These are phyloP conservation scores for Salminus brasiliensis DNA, from an alignment of 2,113 vertebrate species.

Conservation along the genomic window DNA sequence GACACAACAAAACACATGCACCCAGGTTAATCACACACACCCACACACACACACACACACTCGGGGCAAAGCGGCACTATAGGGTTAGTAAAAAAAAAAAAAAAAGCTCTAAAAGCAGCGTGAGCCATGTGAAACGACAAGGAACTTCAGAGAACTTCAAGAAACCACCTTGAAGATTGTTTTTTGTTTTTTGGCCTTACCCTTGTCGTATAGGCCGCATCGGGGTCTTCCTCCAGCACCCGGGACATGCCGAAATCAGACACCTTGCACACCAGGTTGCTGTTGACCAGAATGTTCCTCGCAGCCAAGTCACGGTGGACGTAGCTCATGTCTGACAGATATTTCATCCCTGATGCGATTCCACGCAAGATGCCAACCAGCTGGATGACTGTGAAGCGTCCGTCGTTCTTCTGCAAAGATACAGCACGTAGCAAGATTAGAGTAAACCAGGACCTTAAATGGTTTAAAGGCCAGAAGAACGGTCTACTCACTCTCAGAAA, in stretches of 20 bases:
- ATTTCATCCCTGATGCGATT: slow-evolving; percentile 98
- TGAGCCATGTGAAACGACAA: not conserved
- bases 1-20: slow-evolving; percentile 51
- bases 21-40: slow-evolving; percentile 55
- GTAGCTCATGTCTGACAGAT: slow-evolving; percentile 98
- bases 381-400: slow-evolving; percentile 96
- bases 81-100: not conserved
- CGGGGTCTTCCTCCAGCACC: slow-evolving; percentile 93
- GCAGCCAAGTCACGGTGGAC: slow-evolving; percentile 95
- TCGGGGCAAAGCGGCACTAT: not conserved
- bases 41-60: slow-evolving; percentile 27
- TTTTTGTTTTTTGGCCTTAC: slow-evolving; percentile 65
- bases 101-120: not conserved
- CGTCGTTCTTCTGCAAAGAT: slow-evolving; percentile 89
- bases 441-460: not conserved
- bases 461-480: not conserved
- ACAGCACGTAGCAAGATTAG: not conserved
- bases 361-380: slow-evolving; percentile 97
- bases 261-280: slow-evolving; percentile 97
- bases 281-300: slow-evolving; percentile 96
- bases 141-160: not conserved
- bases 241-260: slow-evolving; percentile 98
- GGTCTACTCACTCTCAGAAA: slow-evolving; percentile 88
- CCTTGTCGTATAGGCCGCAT: slow-evolving; percentile 94
- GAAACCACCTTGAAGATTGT: not conserved